Evolutionary conservation across 2,797 vertebrate genomes (phyloP).

Genomic region (Podargus strigoides): DNA sequence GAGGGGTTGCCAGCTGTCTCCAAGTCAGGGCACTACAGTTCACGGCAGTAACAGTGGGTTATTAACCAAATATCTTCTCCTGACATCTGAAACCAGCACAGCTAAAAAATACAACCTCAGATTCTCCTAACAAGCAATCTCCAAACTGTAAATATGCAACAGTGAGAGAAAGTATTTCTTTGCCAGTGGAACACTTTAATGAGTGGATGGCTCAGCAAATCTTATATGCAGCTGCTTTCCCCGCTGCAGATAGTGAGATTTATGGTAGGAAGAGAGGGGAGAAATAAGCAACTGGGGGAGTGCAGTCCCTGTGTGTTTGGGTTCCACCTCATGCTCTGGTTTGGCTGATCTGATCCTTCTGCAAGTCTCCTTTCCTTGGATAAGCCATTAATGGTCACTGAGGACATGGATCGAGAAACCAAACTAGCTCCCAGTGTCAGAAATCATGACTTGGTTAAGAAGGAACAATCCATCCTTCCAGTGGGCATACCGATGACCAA

Average conservation of each 20-base stretch:
- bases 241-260: constrained; percentile 23
- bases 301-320: background rate
- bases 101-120: constrained; percentile 20
- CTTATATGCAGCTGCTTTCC: constrained; percentile 23
- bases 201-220: constrained; percentile 54
- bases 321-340: background rate
- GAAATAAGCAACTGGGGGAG: background rate
- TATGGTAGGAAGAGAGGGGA: background rate
- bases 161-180: constrained; percentile 37
- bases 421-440: background rate
- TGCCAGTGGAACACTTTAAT: constrained; percentile 47
- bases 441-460: background rate
- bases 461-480: background rate
- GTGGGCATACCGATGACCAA: background rate
- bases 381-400: background rate
- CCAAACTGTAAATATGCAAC: constrained; percentile 51
- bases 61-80: background rate
- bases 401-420: background rate
- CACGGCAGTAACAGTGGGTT: background rate
- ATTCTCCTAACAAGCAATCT: constrained; percentile 38
- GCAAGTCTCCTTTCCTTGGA: background rate
- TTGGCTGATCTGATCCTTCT: background rate
- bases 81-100: constrained; percentile 1
- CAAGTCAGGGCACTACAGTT: background rate
- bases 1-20: background rate